Evolutionary conservation across 2,888 invertebrate species (phyloP).

Genomic region (Augiades crinisus): DNA sequence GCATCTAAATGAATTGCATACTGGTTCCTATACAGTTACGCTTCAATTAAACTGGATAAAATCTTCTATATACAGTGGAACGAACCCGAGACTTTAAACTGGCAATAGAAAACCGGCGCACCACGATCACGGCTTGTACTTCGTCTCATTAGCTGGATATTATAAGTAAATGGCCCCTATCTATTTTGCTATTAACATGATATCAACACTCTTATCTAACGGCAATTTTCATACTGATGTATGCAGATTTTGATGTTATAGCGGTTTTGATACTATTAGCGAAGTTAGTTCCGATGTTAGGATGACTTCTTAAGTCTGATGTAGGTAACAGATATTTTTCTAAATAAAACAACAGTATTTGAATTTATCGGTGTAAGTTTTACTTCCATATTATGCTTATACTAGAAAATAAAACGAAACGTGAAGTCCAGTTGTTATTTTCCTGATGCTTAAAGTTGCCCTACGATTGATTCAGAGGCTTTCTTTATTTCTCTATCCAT

Average conservation of each 20-base stretch:
- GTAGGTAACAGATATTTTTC: neutral
- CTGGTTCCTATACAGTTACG: conserved; percentile 20
- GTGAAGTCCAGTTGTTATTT: too few species aligned
- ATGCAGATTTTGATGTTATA: conserved; percentile 21
- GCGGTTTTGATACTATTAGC: conserved; percentile 6
- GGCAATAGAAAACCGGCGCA: conserved; percentile 14
- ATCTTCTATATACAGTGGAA: conserved; percentile 20
- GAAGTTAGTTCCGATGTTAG: neutral
- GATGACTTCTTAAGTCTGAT: neutral
- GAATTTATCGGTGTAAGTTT: neutral
- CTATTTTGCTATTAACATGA: conserved; percentile 14
- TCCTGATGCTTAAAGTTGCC: too few species aligned
- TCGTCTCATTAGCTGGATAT: conserved; percentile 16
- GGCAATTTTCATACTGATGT: conserved; percentile 17
- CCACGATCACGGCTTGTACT: conserved; percentile 4
- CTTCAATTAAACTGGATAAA: conserved; percentile 22
- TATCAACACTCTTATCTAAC: conserved; percentile 16
- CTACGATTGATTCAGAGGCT: too few species aligned
- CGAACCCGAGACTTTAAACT: neutral
- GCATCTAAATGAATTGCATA: conserved; percentile 21
- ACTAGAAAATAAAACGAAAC: too few species aligned
- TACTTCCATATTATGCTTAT: too few species aligned
- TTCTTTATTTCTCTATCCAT: too few species aligned
- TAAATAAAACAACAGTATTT: neutral
- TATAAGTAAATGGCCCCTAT: conserved; percentile 6